Base-by-base conservation (phyloP, 1,140 invertebrate genomes). In the Drosophila pallidifrons region DNA sequence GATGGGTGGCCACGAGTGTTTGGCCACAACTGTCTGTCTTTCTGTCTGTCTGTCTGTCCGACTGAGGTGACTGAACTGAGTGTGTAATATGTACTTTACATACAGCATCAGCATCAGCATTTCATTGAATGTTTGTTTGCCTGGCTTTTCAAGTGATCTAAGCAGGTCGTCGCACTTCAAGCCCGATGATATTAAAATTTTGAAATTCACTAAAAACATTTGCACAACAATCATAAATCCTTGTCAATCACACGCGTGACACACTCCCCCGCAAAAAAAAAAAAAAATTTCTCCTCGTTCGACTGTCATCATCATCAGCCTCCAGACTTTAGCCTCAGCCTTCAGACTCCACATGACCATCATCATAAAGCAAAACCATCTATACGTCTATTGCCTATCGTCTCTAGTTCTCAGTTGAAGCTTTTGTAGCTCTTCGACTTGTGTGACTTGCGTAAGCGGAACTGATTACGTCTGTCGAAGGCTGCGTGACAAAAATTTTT, bases 211-310 rank as follows among this genome's bases (percentile, higher is more conserved):
- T 82, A 49, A 67, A 75, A 75, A 71, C 67, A 75, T 75, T 76
- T 76, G 46, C 60, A 51, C 72, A 87, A 82, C 86, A 91, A 91
- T 91, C 89, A 91, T 91, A 91, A 91, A 91, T 91, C 88, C 78
- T 69, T 91, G 88, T 91, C 88, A 91, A 91, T 91, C 88, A 91
- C 88, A 91, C 81, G 82, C 88, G 79, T 72, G 70, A 64, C 79
- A 81, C 71, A 73, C 43, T 60, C 71, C 59, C 63, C 66, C 16
- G 1, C 1, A 1, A 16, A 16, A 16, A 47, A 43, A 38, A 38
- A 38, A 10, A 10, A 3, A 7, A 38, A 2, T 11, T n/a, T 25
- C 32, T 70, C 25, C 66, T 54, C 61, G 28, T 57, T 32, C 57
- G 59, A 64, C 83, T 80, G 83, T 78, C 85, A 89, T 89, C 85